phyloP scores from a whole-genome alignment of 2,888 invertebrate species.

The Thecophora atra region DNA sequence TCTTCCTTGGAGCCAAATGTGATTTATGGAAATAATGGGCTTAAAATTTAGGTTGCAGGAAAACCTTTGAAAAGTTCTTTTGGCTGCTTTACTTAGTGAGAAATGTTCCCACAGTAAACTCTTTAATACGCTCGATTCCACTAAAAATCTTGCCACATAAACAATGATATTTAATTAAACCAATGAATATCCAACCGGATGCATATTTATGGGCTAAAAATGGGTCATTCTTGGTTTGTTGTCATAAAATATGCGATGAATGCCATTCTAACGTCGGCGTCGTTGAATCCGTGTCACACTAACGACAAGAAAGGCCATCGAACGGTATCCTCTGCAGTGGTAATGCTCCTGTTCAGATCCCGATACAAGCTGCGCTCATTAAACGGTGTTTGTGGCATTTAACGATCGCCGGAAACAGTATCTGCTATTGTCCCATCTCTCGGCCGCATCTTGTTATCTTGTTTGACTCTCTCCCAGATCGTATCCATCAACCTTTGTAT shows the following conservation, averaged over 20 bases:
- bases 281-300: not conserved
- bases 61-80: constrained; percentile 22
- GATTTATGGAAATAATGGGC: constrained; percentile 40
- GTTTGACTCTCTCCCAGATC: constrained; percentile 38
- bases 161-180: not conserved
- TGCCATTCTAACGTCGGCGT: not conserved
- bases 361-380: constrained; percentile 61
- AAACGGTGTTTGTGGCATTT: constrained; percentile 60
- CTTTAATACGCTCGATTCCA: not conserved
- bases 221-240: not conserved
- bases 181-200: not conserved
- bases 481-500: constrained; percentile 45
- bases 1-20: constrained; percentile 27
- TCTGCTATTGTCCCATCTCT: constrained; percentile 48
- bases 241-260: not conserved
- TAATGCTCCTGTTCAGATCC: constrained; percentile 32
- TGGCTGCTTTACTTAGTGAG: constrained; percentile 40
- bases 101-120: constrained; percentile 20
- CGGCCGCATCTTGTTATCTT: constrained; percentile 56
- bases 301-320: not conserved
- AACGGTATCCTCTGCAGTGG: not conserved
- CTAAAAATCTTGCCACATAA: not conserved
- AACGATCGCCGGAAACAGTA: constrained; percentile 45
- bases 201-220: too few relatives aligned
- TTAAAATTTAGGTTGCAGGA: constrained; percentile 36